Conservation (phyloP, 2,113 vertebrate species). For the Empidonax alnorum region DNA sequence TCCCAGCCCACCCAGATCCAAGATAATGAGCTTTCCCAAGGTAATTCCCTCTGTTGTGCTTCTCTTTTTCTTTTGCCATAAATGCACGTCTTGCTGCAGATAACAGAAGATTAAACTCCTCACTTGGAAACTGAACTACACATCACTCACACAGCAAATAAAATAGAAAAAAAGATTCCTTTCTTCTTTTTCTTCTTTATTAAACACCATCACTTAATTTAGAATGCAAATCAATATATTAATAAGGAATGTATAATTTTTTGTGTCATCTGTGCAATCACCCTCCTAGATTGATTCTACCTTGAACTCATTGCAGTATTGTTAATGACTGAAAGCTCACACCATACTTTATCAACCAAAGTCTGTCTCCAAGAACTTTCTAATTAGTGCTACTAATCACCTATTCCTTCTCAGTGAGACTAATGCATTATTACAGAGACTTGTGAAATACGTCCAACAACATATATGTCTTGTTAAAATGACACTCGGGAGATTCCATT, state of each 20-base stretch:
- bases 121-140: neutral
- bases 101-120: conserved; percentile 43
- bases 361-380: conserved; percentile 71
- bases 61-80: neutral
- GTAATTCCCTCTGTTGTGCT: neutral
- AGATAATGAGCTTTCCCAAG: conserved; percentile 23
- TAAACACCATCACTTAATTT: conserved; percentile 59
- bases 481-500: conserved; percentile 69
- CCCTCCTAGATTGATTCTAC: conserved; percentile 63
- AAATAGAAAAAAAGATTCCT: neutral
- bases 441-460: conserved; percentile 71
- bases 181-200: conserved; percentile 38
- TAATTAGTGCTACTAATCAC: conserved; percentile 79
- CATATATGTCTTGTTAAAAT: conserved; percentile 71
- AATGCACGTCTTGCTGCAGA: neutral
- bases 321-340: conserved; percentile 63
- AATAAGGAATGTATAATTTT: conserved; percentile 58
- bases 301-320: conserved; percentile 60
- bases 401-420: conserved; percentile 64
- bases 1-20: conserved; percentile 15
- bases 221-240: conserved; percentile 67
- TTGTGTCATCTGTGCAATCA: conserved; percentile 35
- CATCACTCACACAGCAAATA: conserved; percentile 5
- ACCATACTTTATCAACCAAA: conserved; percentile 58
- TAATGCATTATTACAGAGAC: conserved; percentile 61